phyloP scores from a whole-genome alignment of 2,113 vertebrate genomes.

The Lasiurus borealis region DNA sequence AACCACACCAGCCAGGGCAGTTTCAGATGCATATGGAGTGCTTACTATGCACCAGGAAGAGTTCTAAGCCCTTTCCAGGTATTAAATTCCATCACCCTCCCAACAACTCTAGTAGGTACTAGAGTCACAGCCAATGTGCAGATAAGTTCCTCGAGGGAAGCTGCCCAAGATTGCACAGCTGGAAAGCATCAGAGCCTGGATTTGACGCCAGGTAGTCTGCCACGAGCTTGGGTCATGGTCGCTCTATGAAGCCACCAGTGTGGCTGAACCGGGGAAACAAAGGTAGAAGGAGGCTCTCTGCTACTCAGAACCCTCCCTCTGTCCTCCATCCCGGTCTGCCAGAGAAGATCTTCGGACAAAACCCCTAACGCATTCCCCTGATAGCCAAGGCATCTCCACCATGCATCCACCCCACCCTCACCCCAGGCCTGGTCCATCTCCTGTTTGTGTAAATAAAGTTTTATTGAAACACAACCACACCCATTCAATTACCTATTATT shows the following conservation, averaged over 20 bases:
- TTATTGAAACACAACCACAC: no score
- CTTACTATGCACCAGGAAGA: not conserved
- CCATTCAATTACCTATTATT: no score
- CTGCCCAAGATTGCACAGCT: not conserved
- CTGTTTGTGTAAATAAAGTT: no score
- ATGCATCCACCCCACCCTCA: not conserved
- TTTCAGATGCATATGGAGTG: not conserved
- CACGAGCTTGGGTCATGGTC: not conserved
- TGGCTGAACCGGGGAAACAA: not conserved
- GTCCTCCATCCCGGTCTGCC: not conserved
- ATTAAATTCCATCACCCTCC: not conserved
- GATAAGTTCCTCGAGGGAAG: not conserved
- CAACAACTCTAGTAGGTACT: not conserved
- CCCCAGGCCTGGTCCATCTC: no score
- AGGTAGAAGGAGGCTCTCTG: not conserved
- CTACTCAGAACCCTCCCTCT: not conserved
- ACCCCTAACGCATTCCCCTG: not conserved
- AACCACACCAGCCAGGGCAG: no score
- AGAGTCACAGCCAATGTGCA: not conserved
- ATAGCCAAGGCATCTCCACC: not conserved
- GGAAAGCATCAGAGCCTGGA: not conserved
- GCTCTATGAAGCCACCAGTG: not conserved
- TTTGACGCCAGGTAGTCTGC: not conserved
- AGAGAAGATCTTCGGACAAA: not conserved
- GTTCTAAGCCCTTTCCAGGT: not conserved